Evolutionary conservation across 1,140 invertebrate genomes (phyloP), one percentile per base, ranked within the genome.

Genomic region (Drosophila micromelanica): DNA sequence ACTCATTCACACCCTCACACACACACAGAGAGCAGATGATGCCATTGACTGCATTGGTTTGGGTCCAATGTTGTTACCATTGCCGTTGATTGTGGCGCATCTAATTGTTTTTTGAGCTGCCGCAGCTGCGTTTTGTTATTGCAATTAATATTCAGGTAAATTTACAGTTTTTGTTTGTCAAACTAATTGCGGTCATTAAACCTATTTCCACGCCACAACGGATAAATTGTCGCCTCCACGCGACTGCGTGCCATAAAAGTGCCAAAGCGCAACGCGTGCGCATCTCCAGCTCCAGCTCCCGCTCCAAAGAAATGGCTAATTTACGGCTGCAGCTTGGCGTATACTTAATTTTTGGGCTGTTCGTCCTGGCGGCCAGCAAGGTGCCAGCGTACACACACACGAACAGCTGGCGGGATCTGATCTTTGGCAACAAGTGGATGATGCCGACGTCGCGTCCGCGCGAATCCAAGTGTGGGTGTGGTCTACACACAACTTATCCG

Each of bases 141-240:
- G 79, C 76, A 87, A 87, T 87, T 87, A 87, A 87, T 87, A 89
- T 82, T 20, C 49, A 73, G 64, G 68, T 77, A 77, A 82, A 87
- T 63, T 81, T 63, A 55, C 37, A 32, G 35, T 15, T 40, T 5
- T 23, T 32, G 7, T 57, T 13, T 52, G 17, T 35, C 30, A 74
- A 77, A 65, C 84, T 80, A 87, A 87, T 87, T 87, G 76, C 90
- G 90, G 90, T 91, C 90, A 90, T 91, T 91, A 91, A 91, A 91
- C 90, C 57, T 60, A 32, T 75, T 89, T 78, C 62, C 80, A 67
- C 68, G 40, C 59, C 73, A 55, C 48, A 51, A 32, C 49, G 35
- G 51, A 90, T 90, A 90, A 90, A 90, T 84, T 81, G 84, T 80
- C 70, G 74, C 65, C 67, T 40, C 68, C 17, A 40, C 23, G n/a